Evolutionary conservation across 2,797 vertebrate genomes (phyloP).

Genomic region (Spinus pinus): DNA sequence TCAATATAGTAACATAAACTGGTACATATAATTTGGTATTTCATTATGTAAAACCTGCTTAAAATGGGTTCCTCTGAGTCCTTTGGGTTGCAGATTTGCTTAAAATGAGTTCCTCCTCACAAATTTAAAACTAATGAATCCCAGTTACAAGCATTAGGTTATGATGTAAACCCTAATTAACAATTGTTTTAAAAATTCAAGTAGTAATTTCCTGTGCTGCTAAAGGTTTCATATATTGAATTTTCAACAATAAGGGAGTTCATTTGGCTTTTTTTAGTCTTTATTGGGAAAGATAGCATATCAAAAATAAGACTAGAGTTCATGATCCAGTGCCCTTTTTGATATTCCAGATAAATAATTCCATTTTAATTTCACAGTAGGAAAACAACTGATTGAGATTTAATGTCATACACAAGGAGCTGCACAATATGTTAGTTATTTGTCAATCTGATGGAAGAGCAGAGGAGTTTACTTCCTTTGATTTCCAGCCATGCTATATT

Average conservation of each 20-base stretch:
- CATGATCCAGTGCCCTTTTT: constrained; percentile 7
- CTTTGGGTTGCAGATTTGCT: background rate
- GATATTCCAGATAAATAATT: constrained; percentile 53
- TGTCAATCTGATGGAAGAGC: constrained; percentile 71
- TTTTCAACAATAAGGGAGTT: background rate
- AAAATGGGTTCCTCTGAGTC: background rate
- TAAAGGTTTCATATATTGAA: background rate
- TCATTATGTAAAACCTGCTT: background rate
- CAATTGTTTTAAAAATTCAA: background rate
- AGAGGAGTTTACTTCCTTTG: constrained; percentile 63
- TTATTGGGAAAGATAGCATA: background rate
- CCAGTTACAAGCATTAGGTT: background rate
- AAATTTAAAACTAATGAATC: background rate
- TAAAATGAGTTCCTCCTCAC: background rate
- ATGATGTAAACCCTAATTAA: background rate
- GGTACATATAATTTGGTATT: background rate
- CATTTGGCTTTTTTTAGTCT: background rate
- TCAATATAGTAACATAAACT: background rate
- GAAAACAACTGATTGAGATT: constrained; percentile 55
- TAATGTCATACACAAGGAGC: constrained; percentile 38
- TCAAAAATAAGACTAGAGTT: constrained; percentile 16
- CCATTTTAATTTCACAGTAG: constrained; percentile 58
- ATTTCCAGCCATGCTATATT: constrained; percentile 48
- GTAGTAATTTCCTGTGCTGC: background rate
- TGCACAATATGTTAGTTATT: constrained; percentile 64